Conservation (phyloP, 2,797 vertebrate species). For the Onychomys leucogaster region DNA sequence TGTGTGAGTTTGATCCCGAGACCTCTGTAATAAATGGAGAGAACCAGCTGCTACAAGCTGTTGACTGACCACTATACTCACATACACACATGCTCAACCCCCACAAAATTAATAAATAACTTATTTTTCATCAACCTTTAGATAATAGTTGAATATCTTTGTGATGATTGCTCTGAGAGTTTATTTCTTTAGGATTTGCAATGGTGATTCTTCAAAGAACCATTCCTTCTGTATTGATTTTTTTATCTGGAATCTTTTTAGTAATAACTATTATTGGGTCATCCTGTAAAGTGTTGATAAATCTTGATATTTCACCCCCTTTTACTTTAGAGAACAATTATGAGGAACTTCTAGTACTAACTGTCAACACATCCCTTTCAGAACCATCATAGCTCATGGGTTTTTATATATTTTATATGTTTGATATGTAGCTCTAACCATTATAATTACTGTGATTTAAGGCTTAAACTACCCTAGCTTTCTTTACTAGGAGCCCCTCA, state of each 20-base stretch:
- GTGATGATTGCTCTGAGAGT: neutral
- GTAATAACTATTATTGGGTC: constrained; percentile 2
- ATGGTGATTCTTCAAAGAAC: constrained; percentile 6
- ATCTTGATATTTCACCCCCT: neutral
- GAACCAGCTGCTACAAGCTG: neutral
- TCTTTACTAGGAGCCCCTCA: neutral
- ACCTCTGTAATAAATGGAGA: neutral
- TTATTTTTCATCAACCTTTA: neutral
- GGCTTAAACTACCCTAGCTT: neutral
- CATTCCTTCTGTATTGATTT: constrained; percentile 12
- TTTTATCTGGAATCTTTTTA: constrained; percentile 49
- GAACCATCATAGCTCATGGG: neutral
- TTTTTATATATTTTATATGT: constrained; percentile 58
- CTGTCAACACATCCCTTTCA: neutral
- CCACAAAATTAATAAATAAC: neutral
- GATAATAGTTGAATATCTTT: neutral
- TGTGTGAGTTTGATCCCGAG: neutral
- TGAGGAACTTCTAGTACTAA: constrained; percentile 32
- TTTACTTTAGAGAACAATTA: constrained; percentile 49
- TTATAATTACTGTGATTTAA: constrained; percentile 18
- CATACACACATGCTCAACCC: neutral
- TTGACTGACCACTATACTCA: neutral
- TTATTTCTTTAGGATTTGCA: constrained; percentile 9
- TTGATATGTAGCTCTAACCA: neutral
- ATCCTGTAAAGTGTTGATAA: neutral